Base-by-base conservation (phyloP, 2,113 vertebrate species). In the Hydropotes inermis region DNA sequence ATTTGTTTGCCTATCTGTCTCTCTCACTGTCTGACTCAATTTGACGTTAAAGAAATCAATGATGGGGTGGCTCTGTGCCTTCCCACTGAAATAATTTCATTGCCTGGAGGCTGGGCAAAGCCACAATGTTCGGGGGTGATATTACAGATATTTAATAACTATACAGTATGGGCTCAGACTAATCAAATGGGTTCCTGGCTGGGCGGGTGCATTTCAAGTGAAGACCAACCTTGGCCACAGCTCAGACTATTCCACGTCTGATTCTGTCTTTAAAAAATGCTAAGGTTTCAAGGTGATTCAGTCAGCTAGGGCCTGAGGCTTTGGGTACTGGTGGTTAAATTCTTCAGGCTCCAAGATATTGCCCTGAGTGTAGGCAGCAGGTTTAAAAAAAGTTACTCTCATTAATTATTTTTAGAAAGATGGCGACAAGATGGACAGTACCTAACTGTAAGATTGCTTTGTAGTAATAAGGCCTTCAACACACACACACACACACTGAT, bases 371-470 rank as follows among this genome's bases (percentile, higher is more conserved):
- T 83, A 97, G 94, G 93, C 33, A 96, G 45, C 43, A 19, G 16
- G 83, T 97, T 98, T 89, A 23, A 89, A 93, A 94, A 95, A 87
- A 85, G 89, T 96, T 87, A 89, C 67, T 67, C 94, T 96, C 81
- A 93, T 95, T 78, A 91, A 97, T 16, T 28, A 78, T 91, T 98
- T 98, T 98, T 95, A 96, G 98, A 98, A 97, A 97, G 85, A 95
- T 3, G 0, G 89, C 79, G 95, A 86, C 95, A 82, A 98, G 98
- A 98, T 99, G 97, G 97, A 98, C 91, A 98, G 97, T 85, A 98
- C 97, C 82, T 98, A 98, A 99, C 97, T 99, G 98, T 97, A 97
- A 98, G 97, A 94, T 93, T 21, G 0, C 57, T 97, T 98, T 96
- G 97, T 98, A 97, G 96, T 83, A 86, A 97, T 85, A 98, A 98